Conservation (phyloP, 1,140 invertebrate species). For the Zophobas atratus region DNA sequence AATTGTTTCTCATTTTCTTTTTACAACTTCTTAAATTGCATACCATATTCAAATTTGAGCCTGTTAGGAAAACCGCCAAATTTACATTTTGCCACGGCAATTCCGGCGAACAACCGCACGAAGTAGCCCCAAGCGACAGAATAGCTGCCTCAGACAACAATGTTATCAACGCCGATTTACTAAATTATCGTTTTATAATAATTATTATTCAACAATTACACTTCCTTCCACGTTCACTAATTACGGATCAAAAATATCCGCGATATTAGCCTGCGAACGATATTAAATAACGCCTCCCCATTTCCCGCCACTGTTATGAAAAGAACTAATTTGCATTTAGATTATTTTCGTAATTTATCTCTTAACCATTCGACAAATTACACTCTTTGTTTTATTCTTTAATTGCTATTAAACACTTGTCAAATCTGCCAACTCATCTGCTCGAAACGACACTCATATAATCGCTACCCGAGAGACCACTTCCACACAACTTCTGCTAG, state of each 20-base stretch:
- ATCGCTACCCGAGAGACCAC: not conserved
- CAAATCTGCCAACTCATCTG: not conserved
- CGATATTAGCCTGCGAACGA: not conserved
- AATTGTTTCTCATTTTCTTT: conserved; percentile 42
- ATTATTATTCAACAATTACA: conserved; percentile 6
- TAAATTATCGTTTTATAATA: conserved; percentile 34
- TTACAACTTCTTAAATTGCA: conserved; percentile 38
- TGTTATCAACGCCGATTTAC: conserved; percentile 23
- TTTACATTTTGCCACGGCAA: conserved; percentile 41
- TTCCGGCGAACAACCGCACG: conserved; percentile 29
- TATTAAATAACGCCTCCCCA: not conserved
- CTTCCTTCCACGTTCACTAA: conserved; percentile 11
- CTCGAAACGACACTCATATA: not conserved
- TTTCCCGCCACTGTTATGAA: conserved; percentile 6
- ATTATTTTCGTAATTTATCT: conserved; percentile 31
- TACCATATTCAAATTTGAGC: conserved; percentile 41
- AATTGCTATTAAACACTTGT: conserved; percentile 34
- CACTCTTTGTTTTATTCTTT: conserved; percentile 18
- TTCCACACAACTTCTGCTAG: conserved; percentile 1
- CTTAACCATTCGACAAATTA: conserved; percentile 32
- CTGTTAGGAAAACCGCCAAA: conserved; percentile 35
- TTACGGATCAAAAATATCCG: conserved; percentile 15
- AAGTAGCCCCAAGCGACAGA: conserved; percentile 29
- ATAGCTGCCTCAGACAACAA: conserved; percentile 23
- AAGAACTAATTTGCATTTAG: conserved; percentile 32